Percentiles rank a stretch among this genome's conserved stretches.
phyloP scores from a whole-genome alignment of 2,113 vertebrate genomes.

The Vulpes ferrilata region DNA sequence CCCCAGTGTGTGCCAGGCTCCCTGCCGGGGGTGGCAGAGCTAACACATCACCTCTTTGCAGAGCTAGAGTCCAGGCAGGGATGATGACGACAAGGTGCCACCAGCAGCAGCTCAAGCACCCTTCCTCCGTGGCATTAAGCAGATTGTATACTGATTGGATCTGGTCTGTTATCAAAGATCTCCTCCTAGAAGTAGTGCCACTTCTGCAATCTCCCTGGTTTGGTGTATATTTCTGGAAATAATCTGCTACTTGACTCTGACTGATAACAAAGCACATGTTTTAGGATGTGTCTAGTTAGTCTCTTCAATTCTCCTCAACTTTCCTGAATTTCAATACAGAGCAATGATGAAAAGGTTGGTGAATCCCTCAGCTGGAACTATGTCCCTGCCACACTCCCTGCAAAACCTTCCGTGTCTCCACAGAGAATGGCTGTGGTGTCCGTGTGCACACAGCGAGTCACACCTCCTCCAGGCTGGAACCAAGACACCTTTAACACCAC shows the following conservation, averaged over 20 bases:
- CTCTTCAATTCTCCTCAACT: not conserved
- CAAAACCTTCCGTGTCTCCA: not conserved
- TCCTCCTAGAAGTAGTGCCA: not conserved
- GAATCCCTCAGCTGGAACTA: too few species aligned
- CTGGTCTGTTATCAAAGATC: not conserved
- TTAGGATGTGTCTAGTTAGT: not conserved
- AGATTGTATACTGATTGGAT: too few species aligned
- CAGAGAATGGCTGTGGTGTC: fast-evolving
- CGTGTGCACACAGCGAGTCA: fast-evolving
- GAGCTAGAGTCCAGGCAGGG: not conserved
- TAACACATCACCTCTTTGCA: not conserved
- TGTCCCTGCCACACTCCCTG: not conserved
- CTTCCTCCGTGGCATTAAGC: fast-evolving
- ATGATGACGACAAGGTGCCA: too few species aligned
- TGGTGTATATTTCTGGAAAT: not conserved
- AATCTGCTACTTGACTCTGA: not conserved
- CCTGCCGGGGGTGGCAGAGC: too few species aligned
- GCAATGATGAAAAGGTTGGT: not conserved
- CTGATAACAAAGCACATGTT: not conserved
- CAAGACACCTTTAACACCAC: too few species aligned
- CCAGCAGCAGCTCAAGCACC: not conserved
- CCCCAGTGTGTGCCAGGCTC: fast-evolving
- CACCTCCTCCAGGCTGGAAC: not conserved
- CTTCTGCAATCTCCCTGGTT: not conserved
- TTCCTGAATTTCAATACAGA: not conserved